Percentiles rank a stretch among this genome's conserved stretches.
Conservation (phyloP, 1,140 invertebrate genomes). For the Paraescarpia echinospica region DNA sequence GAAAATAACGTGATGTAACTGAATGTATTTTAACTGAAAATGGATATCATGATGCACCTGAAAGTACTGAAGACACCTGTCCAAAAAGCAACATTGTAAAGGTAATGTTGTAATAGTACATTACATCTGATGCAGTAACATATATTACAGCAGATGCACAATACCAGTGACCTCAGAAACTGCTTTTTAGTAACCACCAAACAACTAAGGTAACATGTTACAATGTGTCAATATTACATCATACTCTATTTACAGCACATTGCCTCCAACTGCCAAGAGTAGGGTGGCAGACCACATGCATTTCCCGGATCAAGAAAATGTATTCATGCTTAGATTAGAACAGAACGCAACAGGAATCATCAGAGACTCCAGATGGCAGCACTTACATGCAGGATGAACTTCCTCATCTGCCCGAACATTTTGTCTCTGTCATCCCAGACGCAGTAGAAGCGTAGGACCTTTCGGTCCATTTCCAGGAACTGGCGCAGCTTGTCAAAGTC, state of each 20-base stretch:
- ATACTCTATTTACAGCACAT: neutral
- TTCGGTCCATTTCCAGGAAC: conserved; percentile 59
- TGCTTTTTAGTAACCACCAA: neutral
- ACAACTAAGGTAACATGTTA: too few species aligned
- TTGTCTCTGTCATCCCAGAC: conserved; percentile 74
- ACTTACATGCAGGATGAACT: conserved; percentile 58
- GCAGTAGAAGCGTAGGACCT: conserved; percentile 71
- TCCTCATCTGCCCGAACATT: conserved; percentile 68
- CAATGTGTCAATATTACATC: neutral
- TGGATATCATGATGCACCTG: neutral
- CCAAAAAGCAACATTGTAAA: neutral
- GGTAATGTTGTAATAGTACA: neutral
- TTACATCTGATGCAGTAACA: neutral
- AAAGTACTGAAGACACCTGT: neutral
- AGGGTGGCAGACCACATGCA: neutral
- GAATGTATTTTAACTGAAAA: too few species aligned
- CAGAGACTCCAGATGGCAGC: neutral
- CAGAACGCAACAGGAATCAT: too few species aligned
- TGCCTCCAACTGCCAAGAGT: too few species aligned
- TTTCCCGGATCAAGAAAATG: neutral
- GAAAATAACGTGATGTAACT: too few species aligned
- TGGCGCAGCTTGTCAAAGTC: conserved; percentile 57
- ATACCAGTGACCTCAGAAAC: neutral
- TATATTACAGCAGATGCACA: neutral
- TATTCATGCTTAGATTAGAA: too few species aligned